Evolutionary conservation across 2,888 invertebrate species (phyloP).

Genomic region (Zygaena filipendulae): DNA sequence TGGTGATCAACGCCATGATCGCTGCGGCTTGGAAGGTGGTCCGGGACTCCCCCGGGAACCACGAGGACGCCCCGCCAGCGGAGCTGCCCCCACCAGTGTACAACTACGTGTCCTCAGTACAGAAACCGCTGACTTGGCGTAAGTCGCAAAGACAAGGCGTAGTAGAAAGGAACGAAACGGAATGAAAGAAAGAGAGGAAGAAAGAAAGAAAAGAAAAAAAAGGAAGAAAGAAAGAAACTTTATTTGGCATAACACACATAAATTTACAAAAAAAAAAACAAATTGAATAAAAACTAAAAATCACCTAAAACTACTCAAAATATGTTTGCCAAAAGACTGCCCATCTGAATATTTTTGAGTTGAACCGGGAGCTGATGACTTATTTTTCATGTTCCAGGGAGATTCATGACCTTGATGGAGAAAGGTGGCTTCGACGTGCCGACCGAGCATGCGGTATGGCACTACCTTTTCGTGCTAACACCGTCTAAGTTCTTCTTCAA

Average conservation of each 20-base stretch:
- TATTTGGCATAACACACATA: too few species aligned
- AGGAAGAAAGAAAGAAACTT: too few species aligned
- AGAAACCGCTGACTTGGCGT: constrained; percentile 79
- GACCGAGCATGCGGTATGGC: constrained; percentile 75
- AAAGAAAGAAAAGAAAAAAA: too few species aligned
- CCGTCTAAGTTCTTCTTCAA: constrained; percentile 69
- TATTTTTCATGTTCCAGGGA: constrained; percentile 1
- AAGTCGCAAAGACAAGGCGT: too few species aligned
- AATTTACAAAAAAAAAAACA: too few species aligned
- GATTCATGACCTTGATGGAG: neutral
- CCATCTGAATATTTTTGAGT: too few species aligned
- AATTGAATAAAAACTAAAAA: too few species aligned
- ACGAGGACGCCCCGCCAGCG: constrained; percentile 38
- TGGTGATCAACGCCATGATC: constrained; percentile 77
- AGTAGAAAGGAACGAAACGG: too few species aligned
- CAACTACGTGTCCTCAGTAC: constrained; percentile 76
- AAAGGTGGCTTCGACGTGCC: constrained; percentile 49
- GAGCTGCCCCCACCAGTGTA: constrained; percentile 54
- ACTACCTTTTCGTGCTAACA: constrained; percentile 74
- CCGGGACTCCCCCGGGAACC: constrained; percentile 40
- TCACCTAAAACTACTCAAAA: too few species aligned
- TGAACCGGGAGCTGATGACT: too few species aligned
- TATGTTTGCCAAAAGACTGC: too few species aligned
- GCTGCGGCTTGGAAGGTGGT: constrained; percentile 53
- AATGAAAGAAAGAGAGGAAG: too few species aligned